Base-by-base conservation (phyloP, 2,797 vertebrate species). In the Ceyx erithaca region DNA sequence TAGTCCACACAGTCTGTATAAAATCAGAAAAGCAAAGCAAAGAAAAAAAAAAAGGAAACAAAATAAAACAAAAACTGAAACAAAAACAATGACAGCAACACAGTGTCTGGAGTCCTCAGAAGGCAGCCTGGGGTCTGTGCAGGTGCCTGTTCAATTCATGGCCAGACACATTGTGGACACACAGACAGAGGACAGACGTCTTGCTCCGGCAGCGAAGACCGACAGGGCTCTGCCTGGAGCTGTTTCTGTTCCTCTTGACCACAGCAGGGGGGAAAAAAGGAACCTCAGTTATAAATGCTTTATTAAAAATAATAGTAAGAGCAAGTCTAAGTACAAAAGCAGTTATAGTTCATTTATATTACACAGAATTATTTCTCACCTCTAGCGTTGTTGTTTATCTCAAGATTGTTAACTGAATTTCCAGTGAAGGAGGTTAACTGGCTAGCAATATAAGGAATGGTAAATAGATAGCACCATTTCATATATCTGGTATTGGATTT, bases 381-480 rank as follows among this genome's bases (percentile, higher is more conserved):
- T 96, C 95, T 98, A 96, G 96, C 93, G 92, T 89, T 75, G 87
- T 94, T 49, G 92, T 97, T 97, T 94, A 97, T 62, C 94, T 96
- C 95, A 81, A 95, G 90, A 89, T 76, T 54, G 91, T 98, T 97
- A 97, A 97, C 82, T 96, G 96, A 97, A 94, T 98, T 97, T 97
- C 97, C 97, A 98, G 98, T 98, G 98, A 98, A 97, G 97, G 97
- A 85, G 89, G 97, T 98, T 98, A 98, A 97, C 98, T 93, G 97
- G 97, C 98, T 98, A 98, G 98, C 97, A 95, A 96, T 98, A 96
- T 96, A 97, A 99, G 99, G 99, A 99, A 99, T 99, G 99, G 99
- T 99, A 99, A 98, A 98, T 98, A 97, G 97, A 98, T 99, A 99
- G 99, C 99, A 99, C 99, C 99, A 98, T 99, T 97, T 98, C 96